phyloP scores from a whole-genome alignment of 2,113 vertebrate species.

The Carassius carassius region DNA sequence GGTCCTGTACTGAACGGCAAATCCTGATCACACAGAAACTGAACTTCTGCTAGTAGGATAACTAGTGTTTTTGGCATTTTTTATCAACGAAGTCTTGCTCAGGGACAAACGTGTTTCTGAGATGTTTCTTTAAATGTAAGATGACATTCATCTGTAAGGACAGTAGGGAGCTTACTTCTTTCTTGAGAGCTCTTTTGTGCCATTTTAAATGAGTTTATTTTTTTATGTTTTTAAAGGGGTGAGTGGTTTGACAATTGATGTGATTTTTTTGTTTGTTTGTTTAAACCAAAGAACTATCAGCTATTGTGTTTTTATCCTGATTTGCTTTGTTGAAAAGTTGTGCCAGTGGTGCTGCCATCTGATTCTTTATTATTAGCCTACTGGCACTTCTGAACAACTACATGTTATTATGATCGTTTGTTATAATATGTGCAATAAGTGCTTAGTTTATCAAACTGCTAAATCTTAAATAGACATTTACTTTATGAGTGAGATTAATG shows the following conservation, averaged over 20 bases:
- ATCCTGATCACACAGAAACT: constrained; percentile 64
- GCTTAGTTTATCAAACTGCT: not conserved
- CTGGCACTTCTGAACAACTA: not conserved
- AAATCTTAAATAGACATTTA: not conserved
- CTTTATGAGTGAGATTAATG: not conserved
- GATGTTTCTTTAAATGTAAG: not conserved
- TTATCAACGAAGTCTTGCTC: not conserved
- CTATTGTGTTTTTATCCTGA: not conserved
- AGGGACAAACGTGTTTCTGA: not conserved
- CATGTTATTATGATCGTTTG: not conserved
- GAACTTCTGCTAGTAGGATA: constrained; percentile 32
- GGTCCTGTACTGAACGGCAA: constrained; percentile 73
- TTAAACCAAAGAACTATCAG: not conserved
- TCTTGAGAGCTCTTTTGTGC: not conserved
- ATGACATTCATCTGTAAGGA: constrained; percentile 37
- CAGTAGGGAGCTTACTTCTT: constrained; percentile 1
- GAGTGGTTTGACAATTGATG: not conserved
- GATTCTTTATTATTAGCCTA: not conserved
- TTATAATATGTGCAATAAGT: not conserved
- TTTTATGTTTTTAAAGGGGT: not conserved
- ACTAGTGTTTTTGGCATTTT: not conserved
- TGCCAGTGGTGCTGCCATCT: too few relatives aligned
- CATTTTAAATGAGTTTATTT: not conserved
- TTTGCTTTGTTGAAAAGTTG: not conserved
- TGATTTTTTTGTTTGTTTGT: not conserved